These are phyloP conservation scores for Subacronicta megacephala DNA, from an alignment of 2,888 invertebrate species.

Conservation along the genomic window DNA sequence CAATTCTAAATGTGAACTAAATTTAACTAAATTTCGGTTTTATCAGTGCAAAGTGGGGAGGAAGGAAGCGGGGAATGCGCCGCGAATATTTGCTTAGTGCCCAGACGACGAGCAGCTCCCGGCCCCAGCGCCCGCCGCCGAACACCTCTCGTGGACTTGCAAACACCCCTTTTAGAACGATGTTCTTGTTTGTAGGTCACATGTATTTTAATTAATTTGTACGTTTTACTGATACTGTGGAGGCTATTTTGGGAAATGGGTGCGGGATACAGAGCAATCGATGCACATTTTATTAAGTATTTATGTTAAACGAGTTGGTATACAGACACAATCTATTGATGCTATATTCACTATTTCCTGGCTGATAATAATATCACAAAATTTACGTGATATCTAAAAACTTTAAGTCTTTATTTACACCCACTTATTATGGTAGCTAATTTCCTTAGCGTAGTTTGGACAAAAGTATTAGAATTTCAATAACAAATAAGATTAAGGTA, in stretches of 20 bases:
- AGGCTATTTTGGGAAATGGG: conserved; percentile 19
- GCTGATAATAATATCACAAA: neutral
- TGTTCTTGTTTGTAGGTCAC: conserved; percentile 46
- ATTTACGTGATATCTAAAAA: too few relatives aligned
- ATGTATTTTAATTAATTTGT: conserved; percentile 45
- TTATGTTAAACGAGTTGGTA: neutral
- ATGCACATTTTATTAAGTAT: conserved; percentile 6
- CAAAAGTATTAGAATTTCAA: conserved; percentile 10
- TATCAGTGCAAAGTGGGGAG: conserved; percentile 64
- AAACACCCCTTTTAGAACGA: conserved; percentile 38
- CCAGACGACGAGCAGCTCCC: conserved; percentile 40
- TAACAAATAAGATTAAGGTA: conserved; percentile 20
- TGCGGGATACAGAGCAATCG: conserved; percentile 7
- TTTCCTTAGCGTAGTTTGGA: neutral
- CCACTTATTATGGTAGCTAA: too few relatives aligned
- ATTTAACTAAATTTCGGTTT: conserved; percentile 61
- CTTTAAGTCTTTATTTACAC: too few relatives aligned
- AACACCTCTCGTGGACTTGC: conserved; percentile 37
- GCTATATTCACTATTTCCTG: neutral
- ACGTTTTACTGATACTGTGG: conserved; percentile 14
- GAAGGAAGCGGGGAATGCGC: conserved; percentile 64
- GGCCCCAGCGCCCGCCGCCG: conserved; percentile 21
- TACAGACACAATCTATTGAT: neutral
- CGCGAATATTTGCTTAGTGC: conserved; percentile 61
- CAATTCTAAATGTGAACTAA: conserved; percentile 52